Conservation (phyloP, 2,888 invertebrate genomes). For the Stenotaenia linearis region DNA sequence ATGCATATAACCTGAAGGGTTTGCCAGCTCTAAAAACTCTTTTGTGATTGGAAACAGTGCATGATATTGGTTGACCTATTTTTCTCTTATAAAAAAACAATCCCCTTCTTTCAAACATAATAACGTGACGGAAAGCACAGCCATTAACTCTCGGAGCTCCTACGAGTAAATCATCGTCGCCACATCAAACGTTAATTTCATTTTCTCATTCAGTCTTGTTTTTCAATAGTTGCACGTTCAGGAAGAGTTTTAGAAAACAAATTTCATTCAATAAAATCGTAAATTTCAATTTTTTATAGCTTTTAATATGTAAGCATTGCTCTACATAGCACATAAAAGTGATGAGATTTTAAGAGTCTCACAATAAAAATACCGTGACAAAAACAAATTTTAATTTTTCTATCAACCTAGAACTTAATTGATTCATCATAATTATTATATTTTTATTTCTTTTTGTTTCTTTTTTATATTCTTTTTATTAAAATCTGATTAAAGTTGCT, state of each 20-base stretch:
- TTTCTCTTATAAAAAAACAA: background rate
- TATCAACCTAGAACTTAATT: background rate
- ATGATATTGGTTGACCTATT: constrained; percentile 13
- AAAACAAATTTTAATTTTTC: background rate
- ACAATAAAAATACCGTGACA: background rate
- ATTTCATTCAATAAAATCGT: background rate
- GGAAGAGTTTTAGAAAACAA: no score
- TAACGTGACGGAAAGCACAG: background rate
- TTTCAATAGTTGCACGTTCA: background rate
- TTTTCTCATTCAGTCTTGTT: background rate
- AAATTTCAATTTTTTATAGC: background rate
- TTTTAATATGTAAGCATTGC: background rate
- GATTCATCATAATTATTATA: background rate
- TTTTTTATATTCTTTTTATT: background rate
- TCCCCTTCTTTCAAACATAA: background rate
- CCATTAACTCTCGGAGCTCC: background rate
- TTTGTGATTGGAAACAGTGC: constrained; percentile 2
- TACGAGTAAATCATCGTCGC: background rate
- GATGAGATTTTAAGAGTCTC: background rate
- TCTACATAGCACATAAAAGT: background rate
- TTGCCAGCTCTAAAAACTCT: constrained; percentile 12
- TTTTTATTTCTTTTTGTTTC: background rate
- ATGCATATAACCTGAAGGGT: constrained; percentile 14
- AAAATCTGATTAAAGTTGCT: background rate
- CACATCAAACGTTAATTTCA: background rate